Evolutionary conservation across 1,140 invertebrate genomes (phyloP).

Genomic region (Bicyclus anynana): DNA sequence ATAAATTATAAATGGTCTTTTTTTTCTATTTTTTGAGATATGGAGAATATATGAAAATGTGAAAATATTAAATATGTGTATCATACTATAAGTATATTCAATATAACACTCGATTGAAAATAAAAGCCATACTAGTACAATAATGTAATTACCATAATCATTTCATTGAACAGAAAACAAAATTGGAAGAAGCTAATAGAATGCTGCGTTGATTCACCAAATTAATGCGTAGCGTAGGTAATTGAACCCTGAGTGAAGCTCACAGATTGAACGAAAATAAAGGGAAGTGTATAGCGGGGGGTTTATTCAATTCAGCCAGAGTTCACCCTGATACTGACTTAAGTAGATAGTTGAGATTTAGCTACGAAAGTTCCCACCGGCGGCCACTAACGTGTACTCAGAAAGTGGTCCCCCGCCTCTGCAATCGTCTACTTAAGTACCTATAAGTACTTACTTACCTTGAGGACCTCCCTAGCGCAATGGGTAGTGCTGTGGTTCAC

Average conservation of each 20-base stretch:
- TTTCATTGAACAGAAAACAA: constrained; percentile 35
- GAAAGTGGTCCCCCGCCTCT: constrained; percentile 62
- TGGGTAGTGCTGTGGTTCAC: too few species aligned
- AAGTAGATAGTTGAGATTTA: constrained; percentile 74
- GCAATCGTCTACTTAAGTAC: constrained; percentile 65
- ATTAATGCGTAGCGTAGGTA: constrained; percentile 51
- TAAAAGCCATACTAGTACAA: constrained; percentile 11
- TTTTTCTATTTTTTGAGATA: too few species aligned
- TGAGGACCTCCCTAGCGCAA: not conserved
- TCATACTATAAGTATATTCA: too few species aligned
- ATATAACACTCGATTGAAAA: too few species aligned
- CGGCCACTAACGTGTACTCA: constrained; percentile 67
- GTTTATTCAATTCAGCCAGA: constrained; percentile 63
- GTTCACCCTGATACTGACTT: constrained; percentile 61
- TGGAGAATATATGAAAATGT: too few species aligned
- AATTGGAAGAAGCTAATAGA: constrained; percentile 61
- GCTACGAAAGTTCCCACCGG: constrained; percentile 49
- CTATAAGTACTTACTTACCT: constrained; percentile 64
- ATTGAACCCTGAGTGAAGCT: constrained; percentile 69
- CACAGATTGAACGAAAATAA: constrained; percentile 68
- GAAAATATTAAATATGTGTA: too few species aligned
- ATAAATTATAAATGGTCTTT: too few species aligned
- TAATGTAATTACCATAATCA: constrained; percentile 10
- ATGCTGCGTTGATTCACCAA: constrained; percentile 64
- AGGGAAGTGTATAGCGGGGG: constrained; percentile 47